Evolutionary conservation across 30 jellyfish, hydroid and myxozoan species (phyloP).

Genomic region (Hydractinia echinata): DNA sequence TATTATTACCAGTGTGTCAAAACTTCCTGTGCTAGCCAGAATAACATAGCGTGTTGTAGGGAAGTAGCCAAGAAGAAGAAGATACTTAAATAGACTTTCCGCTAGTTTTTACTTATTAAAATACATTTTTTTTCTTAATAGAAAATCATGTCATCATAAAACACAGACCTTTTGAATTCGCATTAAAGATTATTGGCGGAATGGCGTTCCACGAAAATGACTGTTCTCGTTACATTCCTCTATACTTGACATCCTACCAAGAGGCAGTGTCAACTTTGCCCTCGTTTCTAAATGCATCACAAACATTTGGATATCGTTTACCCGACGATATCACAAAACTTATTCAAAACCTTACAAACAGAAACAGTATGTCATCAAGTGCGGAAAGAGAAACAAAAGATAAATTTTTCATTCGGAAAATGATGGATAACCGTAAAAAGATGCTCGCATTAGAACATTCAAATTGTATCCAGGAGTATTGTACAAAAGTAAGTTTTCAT

Average conservation of each 20-base stretch:
- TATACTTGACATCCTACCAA: conserved; percentile 5
- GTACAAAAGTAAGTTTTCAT: conserved; percentile 8
- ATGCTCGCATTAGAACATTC: not conserved
- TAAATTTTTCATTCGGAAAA: not conserved
- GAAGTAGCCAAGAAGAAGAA: no score
- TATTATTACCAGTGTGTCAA: no score
- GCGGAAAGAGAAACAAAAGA: not conserved
- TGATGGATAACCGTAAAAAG: not conserved
- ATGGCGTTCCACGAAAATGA: conserved; percentile 21
- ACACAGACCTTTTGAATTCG: conserved; percentile 38
- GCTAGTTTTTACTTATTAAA: no score
- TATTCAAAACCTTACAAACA: not conserved
- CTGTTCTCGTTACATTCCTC: conserved; percentile 29
- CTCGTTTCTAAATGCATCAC: conserved; percentile 13
- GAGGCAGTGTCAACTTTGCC: conserved; percentile 6
- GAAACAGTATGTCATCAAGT: not conserved
- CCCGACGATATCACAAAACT: conserved; percentile 19
- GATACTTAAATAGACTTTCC: no score
- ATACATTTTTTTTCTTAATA: no score
- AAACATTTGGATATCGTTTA: conserved; percentile 8
- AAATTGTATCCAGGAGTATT: not conserved
- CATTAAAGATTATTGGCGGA: conserved; percentile 27
- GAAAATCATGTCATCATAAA: not conserved
- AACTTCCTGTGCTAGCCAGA: no score
- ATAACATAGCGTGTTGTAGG: no score